phyloP scores from a whole-genome alignment of 2,797 vertebrate genomes.

The Gadopsis bispinosus region DNA sequence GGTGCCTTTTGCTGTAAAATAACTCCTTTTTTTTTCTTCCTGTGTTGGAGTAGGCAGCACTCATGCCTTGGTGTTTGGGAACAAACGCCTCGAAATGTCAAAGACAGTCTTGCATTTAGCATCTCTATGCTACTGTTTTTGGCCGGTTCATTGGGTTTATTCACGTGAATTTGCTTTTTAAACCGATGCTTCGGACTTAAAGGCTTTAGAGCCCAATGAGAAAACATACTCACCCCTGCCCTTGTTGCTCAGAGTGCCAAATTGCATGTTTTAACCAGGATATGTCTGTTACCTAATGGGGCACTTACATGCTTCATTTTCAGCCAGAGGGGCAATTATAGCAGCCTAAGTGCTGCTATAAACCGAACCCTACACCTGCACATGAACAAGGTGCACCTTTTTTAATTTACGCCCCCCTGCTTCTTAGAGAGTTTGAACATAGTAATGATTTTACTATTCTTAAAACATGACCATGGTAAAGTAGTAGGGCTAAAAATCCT shows the following conservation, averaged over 20 bases:
- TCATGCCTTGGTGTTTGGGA: neutral
- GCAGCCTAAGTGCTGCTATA: neutral
- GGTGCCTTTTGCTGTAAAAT: constrained; percentile 2
- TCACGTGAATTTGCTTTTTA: neutral
- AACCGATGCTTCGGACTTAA: neutral
- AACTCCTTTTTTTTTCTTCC: neutral
- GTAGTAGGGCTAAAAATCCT: neutral
- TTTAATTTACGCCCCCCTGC: neutral
- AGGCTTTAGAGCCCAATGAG: neutral
- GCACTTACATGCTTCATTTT: neutral
- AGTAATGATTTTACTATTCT: neutral
- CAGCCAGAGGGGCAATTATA: neutral
- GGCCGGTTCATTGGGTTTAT: constrained; percentile 8
- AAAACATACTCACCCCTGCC: neutral
- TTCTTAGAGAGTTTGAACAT: neutral
- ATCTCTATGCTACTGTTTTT: neutral
- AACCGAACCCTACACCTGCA: neutral
- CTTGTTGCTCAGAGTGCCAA: too few species aligned
- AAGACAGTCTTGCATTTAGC: neutral
- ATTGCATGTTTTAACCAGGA: neutral
- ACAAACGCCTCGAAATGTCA: neutral
- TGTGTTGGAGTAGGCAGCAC: neutral
- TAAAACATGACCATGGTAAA: neutral
- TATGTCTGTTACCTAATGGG: constrained; percentile 1
- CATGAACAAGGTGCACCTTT: neutral